Evolutionary conservation across 1,140 invertebrate genomes (phyloP).

Genomic region (Calycopis cecrops): DNA sequence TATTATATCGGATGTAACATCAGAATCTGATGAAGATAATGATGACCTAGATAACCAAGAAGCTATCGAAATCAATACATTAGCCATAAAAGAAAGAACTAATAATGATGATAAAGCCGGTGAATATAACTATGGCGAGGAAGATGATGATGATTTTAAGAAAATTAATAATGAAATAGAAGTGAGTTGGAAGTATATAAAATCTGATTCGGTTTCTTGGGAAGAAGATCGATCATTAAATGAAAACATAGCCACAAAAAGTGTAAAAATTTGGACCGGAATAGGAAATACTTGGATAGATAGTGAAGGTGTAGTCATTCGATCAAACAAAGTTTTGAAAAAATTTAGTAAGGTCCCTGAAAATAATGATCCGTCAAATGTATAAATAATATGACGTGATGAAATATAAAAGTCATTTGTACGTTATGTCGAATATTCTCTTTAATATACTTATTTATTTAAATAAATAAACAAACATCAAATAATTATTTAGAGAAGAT

Average conservation of each 20-base stretch:
- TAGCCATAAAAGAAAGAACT: background rate
- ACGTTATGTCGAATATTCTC: no score
- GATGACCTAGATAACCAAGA: background rate
- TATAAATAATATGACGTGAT: background rate
- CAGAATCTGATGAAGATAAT: background rate
- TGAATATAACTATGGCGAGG: constrained; percentile 11
- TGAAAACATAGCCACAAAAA: constrained; percentile 15
- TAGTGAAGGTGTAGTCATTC: constrained; percentile 34
- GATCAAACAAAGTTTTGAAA: constrained; percentile 11
- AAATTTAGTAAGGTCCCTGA: background rate
- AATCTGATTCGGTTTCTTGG: constrained; percentile 32
- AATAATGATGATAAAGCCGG: background rate
- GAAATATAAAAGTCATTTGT: no score
- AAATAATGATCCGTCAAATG: background rate
- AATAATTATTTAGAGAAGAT: no score
- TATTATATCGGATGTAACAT: constrained; percentile 9
- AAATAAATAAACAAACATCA: no score
- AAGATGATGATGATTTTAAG: constrained; percentile 13
- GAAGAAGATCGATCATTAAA: constrained; percentile 31
- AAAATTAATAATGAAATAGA: constrained; percentile 22
- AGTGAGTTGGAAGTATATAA: constrained; percentile 21
- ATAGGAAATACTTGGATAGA: constrained; percentile 34
- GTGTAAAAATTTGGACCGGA: constrained; percentile 28
- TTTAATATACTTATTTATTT: no score
- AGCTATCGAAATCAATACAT: background rate